phyloP scores from a whole-genome alignment of 2,113 vertebrate genomes.

The Chinchilla lanigera region DNA sequence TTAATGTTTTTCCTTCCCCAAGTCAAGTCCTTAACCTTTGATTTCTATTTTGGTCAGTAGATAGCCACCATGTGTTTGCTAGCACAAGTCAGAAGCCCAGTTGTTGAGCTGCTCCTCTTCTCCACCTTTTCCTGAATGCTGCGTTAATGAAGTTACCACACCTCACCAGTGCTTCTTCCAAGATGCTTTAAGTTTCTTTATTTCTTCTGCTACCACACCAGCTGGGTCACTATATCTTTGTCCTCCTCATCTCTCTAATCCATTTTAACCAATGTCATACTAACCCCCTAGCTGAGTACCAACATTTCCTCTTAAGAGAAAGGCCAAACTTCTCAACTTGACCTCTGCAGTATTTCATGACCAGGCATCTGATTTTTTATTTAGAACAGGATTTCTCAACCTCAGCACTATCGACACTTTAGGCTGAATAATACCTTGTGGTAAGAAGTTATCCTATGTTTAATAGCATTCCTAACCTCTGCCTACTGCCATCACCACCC shows the following conservation, averaged over 20 bases:
- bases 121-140: neutral
- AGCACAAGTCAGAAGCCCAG: neutral
- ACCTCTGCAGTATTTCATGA: neutral
- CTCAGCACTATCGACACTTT: neutral
- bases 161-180: neutral
- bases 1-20: neutral
- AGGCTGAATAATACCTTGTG: neutral
- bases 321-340: neutral
- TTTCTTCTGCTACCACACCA: neutral
- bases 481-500: neutral
- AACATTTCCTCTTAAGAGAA: neutral
- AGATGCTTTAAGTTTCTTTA: neutral
- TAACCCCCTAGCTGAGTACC: neutral
- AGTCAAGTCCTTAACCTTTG: neutral
- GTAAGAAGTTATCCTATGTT: neutral
- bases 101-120: neutral
- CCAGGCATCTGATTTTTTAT: neutral
- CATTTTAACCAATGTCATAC: neutral
- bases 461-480: neutral
- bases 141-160: neutral
- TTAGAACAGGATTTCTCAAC: neutral
- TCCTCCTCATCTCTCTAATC: neutral
- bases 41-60: neutral
- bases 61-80: neutral
- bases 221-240: neutral